Percentiles rank a stretch among this genome's conserved stretches.
Evolutionary conservation across 1,140 invertebrate species (phyloP).

Genomic region (Trachelipus rathkii): DNA sequence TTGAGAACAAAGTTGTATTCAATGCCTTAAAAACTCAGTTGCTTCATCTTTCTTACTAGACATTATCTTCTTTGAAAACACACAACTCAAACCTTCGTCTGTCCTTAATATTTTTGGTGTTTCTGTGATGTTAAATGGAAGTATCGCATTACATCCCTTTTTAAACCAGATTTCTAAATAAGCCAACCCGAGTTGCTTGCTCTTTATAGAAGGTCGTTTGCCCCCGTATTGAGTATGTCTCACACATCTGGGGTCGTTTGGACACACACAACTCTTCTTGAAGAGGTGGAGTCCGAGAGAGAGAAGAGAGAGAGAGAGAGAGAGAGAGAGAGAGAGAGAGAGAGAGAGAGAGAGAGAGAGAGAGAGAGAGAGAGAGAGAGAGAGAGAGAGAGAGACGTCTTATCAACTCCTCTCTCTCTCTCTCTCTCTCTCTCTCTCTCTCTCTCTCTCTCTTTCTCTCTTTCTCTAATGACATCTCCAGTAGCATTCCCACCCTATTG

Average conservation of each 20-base stretch:
- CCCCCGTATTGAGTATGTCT: not conserved
- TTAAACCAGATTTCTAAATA: not conserved
- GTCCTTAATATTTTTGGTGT: no score
- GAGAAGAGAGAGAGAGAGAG: not conserved
- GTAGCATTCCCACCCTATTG: no score
- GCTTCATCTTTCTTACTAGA: no score
- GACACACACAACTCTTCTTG: not conserved
- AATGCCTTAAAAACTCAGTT: no score
- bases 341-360: no score
- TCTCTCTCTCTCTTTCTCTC: not conserved
- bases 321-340: not conserved
- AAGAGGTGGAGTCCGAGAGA: not conserved
- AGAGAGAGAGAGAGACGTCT: not conserved
- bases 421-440: constrained; percentile 7
- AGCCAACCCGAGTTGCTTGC: not conserved
- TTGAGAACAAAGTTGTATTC: no score
- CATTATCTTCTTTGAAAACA: no score
- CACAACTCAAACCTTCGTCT: no score
- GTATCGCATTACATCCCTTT: no score
- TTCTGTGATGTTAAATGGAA: no score
- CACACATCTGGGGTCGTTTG: not conserved
- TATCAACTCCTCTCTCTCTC: not conserved
- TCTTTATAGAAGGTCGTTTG: not conserved
- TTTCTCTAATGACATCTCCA: not conserved
- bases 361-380: no score